These are phyloP conservation scores for Glaucidium brasilianum DNA, from an alignment of 2,113 vertebrate genomes.

Conservation along the genomic window DNA sequence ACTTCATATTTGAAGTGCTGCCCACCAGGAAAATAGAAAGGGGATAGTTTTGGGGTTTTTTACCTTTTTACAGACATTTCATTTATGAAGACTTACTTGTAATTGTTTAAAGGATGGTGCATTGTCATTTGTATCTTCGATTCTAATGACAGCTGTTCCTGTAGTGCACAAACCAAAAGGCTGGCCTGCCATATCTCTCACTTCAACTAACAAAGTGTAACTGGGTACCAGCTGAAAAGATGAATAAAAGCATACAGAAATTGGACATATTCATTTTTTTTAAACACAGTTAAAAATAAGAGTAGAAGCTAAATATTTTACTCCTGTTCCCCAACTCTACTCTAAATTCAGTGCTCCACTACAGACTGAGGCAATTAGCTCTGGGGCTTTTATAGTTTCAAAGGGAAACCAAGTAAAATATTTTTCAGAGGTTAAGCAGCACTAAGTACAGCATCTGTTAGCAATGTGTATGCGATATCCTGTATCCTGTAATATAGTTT, in stretches of 20 bases:
- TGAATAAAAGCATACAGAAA: background rate
- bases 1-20: background rate
- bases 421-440: background rate
- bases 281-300: background rate
- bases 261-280: background rate
- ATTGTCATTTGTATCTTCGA: constrained; percentile 87
- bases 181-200: constrained; percentile 80
- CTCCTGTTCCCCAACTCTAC: background rate
- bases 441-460: background rate
- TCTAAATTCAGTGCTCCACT: background rate
- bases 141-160: constrained; percentile 73
- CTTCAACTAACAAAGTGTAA: constrained; percentile 72
- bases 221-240: constrained; percentile 69
- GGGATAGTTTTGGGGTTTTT: background rate
- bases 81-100: constrained; percentile 75
- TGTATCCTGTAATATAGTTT: background rate
- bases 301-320: background rate
- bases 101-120: constrained; percentile 75
- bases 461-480: background rate
- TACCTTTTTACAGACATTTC: background rate
- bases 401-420: background rate
- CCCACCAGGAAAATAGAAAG: background rate
- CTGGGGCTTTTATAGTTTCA: background rate
- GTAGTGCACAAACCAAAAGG: constrained; percentile 74
- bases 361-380: background rate